Base-by-base conservation (phyloP, 2,888 invertebrate species). In the Sesia apiformis region DNA sequence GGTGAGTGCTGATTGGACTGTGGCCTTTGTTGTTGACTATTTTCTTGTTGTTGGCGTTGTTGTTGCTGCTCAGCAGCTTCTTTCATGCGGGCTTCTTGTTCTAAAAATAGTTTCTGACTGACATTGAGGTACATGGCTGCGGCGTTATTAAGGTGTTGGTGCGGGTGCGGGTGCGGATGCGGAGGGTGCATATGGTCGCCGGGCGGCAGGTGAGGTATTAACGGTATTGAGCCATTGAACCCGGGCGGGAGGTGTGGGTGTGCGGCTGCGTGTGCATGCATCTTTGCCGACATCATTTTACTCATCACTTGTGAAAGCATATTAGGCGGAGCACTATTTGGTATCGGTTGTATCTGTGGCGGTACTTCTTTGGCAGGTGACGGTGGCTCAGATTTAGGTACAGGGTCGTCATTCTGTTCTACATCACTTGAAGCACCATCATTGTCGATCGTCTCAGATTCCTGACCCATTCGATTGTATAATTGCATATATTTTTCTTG, bases 401-500 rank as follows among this genome's bases (percentile, higher is more conserved):
- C 84, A 49, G 90, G 80, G 40, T 90, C 90, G 1, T 89, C 89
- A 53, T 60, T 83, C 56, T 85, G 88, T 73, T 94, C 94, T 70
- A 94, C 92, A 71, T 94, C 94, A 89, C 94, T 94, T 67, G 92
- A 92, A 59, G 91, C 92, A 74, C 94, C 94, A 65, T 94, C 94
- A 52, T 93, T 91, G 72, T 94, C 94, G 65, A 93, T 93, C 64
- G 94, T 93, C 68, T 94, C 94, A 0, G 94, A 93, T 61, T 93
- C 93, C 69, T 94, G 94, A 67, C 96, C 96, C 92, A 96, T 95
- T 64, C 95, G 91, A 70, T 94, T 96, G 77, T 96, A 95, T 69
- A 97, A 86, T 81, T 96, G 95, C 76, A 94, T 92, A 82, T 97
- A 97, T 77, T 96, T 95, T 74, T 96, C 95, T 87, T 96, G 96